Evolutionary conservation across 2,797 vertebrate genomes (phyloP), one percentile per base, ranked within the genome.

Genomic region (Tapera naevia): DNA sequence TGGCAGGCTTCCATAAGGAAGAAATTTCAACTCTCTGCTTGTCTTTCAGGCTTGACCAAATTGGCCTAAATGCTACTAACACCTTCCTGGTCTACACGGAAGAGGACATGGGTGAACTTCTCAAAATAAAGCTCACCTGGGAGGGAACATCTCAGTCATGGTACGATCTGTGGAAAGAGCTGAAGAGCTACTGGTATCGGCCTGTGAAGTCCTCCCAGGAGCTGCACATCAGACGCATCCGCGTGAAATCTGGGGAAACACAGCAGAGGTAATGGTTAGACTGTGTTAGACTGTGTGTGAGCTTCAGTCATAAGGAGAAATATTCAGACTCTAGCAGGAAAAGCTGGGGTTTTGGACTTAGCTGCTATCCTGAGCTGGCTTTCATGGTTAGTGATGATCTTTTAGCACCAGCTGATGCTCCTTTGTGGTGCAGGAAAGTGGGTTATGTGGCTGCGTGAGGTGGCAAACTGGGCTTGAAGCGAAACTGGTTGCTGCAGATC

Each of bases 31-130:
- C 25, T 21, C 17, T 66, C 30, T 91, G n/a, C 54, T 79, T 74
- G 8, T 72, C 23, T 96, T 95, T 27, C 94, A 99, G 99, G 76
- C 97, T 97, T 5, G 98, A 98, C 11, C 46, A 93, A 30, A 92
- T 99, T 0, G 97, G 98, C 32, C 95, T 99, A 50, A 99, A 99
- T 8, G 95, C 98, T 60, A 99, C 99, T 0, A 99, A 99, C 97
- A 99, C 99, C 27, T 99, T 99, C 97, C 97, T 99, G 96, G 98
- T 99, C 57, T 99, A 99, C 35, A 99, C 98, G 0, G 99, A 99
- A 64, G 94, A 99, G 33, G 98, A 99, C 24, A 98, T 99, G 43
- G 99, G 99, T 6, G 98, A 99, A 24, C 97, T 99, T 66, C 60
- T 99, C 67, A 98, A 98, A 96, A 99, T 99, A 83, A 97, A 95